A percentile compares a stretch with the other conserved stretches of the same genome.
Evolutionary conservation across 2,888 invertebrate species (phyloP).

Genomic region (Piscicola geometra): DNA sequence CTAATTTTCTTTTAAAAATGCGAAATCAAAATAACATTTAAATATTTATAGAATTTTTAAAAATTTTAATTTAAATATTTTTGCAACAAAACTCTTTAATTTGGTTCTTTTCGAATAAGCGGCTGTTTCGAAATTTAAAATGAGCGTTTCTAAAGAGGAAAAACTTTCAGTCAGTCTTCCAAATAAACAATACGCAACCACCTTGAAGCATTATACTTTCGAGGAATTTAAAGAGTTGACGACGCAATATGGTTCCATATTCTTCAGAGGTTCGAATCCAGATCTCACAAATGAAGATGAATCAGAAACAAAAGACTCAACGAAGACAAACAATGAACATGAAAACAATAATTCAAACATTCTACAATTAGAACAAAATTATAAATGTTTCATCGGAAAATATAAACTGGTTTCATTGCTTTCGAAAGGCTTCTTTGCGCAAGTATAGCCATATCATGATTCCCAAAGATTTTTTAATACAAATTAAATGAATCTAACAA

Average conservation of each 20-base stretch:
- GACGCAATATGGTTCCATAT: not conserved
- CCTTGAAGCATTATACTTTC: not conserved
- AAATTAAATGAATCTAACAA: not conserved
- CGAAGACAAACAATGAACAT: not conserved
- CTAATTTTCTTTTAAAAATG: not conserved
- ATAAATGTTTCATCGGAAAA: not conserved
- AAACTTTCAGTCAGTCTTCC: no score
- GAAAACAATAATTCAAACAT: not conserved
- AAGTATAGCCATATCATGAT: not conserved
- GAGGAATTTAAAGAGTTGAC: not conserved
- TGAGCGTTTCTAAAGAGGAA: not conserved
- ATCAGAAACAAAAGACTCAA: not conserved
- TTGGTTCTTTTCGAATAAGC: no score
- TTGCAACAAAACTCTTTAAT: no score
- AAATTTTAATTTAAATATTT: no score
- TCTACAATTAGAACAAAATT: not conserved
- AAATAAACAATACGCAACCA: no score
- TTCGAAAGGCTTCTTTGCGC: not conserved
- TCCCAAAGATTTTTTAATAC: no score
- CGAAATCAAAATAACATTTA: not conserved
- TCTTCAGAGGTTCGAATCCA: not conserved
- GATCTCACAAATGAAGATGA: not conserved
- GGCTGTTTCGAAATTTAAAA: not conserved
- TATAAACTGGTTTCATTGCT: not conserved
- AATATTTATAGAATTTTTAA: not conserved